Conservation (phyloP, 2,113 vertebrate genomes). For the Myotis lucifugus region DNA sequence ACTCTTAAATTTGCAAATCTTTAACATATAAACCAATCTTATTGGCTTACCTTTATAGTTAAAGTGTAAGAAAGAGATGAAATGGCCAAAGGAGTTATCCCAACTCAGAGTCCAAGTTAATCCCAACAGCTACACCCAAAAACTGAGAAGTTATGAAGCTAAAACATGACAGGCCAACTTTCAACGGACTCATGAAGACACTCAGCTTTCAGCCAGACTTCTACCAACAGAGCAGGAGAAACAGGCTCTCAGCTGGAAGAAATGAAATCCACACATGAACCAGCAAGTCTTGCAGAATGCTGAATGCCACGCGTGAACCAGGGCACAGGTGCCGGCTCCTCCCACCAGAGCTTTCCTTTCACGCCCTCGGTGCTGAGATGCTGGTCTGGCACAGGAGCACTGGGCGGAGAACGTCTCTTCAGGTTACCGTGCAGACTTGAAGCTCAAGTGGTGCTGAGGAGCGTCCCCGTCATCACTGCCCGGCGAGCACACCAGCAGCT, state of each 20-base stretch:
- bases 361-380: background rate
- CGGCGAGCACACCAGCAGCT: background rate
- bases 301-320: accelerated
- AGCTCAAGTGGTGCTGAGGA: background rate
- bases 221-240: background rate
- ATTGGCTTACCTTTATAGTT: background rate
- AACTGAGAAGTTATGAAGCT: background rate
- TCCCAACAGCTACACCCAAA: background rate
- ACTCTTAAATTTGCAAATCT: background rate
- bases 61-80: background rate
- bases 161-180: background rate
- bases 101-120: background rate
- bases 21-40: background rate
- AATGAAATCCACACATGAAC: background rate
- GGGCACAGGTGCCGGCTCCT: background rate
- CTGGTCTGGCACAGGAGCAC: background rate
- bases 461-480: background rate
- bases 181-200: background rate
- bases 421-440: background rate
- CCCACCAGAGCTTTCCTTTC: background rate
- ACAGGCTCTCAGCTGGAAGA: background rate
- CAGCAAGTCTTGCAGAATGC: background rate
- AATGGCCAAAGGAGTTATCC: background rate
- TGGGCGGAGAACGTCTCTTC: background rate
- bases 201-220: background rate